These are phyloP conservation scores for Malacoraja senta DNA, from an alignment of 2,797 vertebrate species.

Conservation along the genomic window DNA sequence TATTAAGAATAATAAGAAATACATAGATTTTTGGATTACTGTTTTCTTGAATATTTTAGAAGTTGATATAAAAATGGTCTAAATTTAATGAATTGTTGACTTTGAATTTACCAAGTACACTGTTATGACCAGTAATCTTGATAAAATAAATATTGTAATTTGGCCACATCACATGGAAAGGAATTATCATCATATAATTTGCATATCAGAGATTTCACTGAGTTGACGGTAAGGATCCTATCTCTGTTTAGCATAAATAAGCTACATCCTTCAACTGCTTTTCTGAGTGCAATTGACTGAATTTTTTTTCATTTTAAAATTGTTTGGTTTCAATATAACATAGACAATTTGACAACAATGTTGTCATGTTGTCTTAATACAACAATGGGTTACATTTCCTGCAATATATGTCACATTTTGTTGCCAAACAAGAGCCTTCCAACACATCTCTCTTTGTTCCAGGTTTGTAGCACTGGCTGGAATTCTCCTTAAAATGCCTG, in stretches of 20 bases:
- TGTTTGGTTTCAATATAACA: not conserved
- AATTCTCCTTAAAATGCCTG: not conserved
- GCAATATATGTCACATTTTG: not conserved
- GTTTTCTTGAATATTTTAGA: not conserved
- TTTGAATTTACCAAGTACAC: not conserved
- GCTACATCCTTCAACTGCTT: not conserved
- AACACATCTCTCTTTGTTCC: not conserved
- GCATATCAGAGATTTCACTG: not conserved
- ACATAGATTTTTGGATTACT: no score
- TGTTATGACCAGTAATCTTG: not conserved
- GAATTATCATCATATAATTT: not conserved
- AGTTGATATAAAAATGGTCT: not conserved
- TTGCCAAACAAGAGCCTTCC: not conserved
- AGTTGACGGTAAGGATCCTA: not conserved
- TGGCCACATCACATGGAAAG: not conserved
- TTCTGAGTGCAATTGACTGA: not conserved
- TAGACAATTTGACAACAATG: not conserved
- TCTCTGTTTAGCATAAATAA: not conserved
- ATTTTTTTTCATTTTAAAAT: not conserved
- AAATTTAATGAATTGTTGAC: not conserved
- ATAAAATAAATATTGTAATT: not conserved
- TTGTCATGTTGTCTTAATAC: not conserved
- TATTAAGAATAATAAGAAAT: no score
- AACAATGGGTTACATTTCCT: no score
- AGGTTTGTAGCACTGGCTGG: not conserved